Conservation (phyloP, 2,888 invertebrate genomes). For the Sthenelais limicola region DNA sequence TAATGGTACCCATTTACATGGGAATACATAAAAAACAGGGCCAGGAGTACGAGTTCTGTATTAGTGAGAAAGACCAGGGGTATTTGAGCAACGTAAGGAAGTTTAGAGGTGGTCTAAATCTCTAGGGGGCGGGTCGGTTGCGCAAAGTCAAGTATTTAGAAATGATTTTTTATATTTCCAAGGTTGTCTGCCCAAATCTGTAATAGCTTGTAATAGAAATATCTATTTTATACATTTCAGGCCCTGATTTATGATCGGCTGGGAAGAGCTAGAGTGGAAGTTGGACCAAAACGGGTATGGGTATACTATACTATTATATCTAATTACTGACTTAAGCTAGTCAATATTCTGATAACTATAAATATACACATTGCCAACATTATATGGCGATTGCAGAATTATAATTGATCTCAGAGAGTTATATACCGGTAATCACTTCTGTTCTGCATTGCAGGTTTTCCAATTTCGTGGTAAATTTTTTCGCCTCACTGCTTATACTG, state of each 20-base stretch:
- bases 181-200: too few species aligned
- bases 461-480: slow-evolving; percentile 61
- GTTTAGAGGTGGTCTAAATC: too few species aligned
- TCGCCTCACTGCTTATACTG: slow-evolving; percentile 55
- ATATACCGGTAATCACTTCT: not conserved
- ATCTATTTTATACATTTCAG: slow-evolving; percentile 51
- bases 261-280: slow-evolving; percentile 63
- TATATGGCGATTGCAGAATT: not conserved
- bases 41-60: too few species aligned
- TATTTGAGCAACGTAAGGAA: too few species aligned
- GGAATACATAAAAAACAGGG: too few species aligned
- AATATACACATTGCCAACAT: not conserved
- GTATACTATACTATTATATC: not conserved
- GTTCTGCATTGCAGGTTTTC: slow-evolving; percentile 59
- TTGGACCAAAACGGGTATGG: slow-evolving; percentile 65
- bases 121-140: too few species aligned
- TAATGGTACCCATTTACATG: too few species aligned
- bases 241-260: slow-evolving; percentile 62
- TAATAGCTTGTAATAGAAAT: too few species aligned
- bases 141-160: too few species aligned
- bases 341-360: not conserved
- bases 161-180: too few species aligned
- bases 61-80: too few species aligned
- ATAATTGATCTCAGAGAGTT: not conserved
- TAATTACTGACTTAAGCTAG: not conserved